phyloP scores from a whole-genome alignment of 2,113 vertebrate species.

The Atherinomorus stipes region DNA sequence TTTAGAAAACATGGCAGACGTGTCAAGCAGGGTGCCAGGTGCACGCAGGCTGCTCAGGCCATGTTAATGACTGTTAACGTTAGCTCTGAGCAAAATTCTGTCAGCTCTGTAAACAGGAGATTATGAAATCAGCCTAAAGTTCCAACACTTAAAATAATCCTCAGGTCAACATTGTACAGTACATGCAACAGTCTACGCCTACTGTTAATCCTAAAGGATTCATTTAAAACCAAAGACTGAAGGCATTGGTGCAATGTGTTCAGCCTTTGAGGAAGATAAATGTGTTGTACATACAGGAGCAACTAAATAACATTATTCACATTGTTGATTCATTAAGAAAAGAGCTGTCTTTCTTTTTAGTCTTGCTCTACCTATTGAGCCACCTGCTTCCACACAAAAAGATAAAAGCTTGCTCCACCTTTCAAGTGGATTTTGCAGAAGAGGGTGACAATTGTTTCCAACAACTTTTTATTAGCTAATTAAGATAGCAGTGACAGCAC shows the following conservation, averaged over 20 bases:
- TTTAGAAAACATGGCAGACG: slow-evolving; percentile 76
- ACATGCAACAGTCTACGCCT: slow-evolving; percentile 1
- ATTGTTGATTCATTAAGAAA: background rate
- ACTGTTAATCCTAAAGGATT: background rate
- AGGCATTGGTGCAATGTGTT: background rate
- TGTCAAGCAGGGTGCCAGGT: slow-evolving; percentile 63
- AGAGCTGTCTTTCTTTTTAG: background rate
- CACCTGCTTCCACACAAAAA: background rate
- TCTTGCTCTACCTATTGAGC: slow-evolving; percentile 1
- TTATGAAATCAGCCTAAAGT: slow-evolving; percentile 14
- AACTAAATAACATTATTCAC: background rate
- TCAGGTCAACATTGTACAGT: slow-evolving; percentile 11
- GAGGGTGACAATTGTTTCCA: background rate
- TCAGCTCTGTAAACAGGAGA: slow-evolving; percentile 37
- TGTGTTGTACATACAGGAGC: background rate
- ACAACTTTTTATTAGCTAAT: background rate
- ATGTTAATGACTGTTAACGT: slow-evolving; percentile 54
- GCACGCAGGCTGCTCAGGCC: slow-evolving; percentile 49
- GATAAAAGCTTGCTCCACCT: background rate
- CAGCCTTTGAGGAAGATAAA: background rate
- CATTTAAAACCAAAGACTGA: slow-evolving; percentile 9
- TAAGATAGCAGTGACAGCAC: background rate
- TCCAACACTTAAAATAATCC: background rate
- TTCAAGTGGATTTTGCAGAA: background rate
- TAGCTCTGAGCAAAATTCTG: slow-evolving; percentile 37